Evolutionary conservation across 1,140 invertebrate species (phyloP).

Genomic region (Sycophila sp.): DNA sequence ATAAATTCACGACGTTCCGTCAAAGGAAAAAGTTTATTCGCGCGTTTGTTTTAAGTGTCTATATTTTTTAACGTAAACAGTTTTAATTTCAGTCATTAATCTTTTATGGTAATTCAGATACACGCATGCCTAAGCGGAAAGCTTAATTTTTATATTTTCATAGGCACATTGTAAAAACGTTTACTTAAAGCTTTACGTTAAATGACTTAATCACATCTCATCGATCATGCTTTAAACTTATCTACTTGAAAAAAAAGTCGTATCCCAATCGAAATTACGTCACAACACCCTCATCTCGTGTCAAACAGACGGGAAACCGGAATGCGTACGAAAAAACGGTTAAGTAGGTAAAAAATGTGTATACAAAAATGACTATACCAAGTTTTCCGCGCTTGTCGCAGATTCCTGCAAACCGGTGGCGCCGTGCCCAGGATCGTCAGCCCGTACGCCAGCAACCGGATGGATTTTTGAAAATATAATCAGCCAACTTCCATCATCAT

Average conservation of each 20-base stretch:
- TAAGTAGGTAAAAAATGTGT: too few relatives aligned
- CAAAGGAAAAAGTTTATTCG: too few relatives aligned
- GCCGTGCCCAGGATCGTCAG: not conserved
- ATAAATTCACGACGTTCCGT: too few relatives aligned
- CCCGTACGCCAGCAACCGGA: not conserved
- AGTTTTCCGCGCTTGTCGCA: slow-evolving; percentile 3
- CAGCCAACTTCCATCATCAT: not conserved
- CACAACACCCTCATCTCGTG: not conserved
- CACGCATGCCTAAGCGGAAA: too few relatives aligned
- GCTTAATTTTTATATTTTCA: not conserved
- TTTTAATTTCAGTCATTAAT: too few relatives aligned
- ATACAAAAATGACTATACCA: too few relatives aligned
- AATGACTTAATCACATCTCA: not conserved
- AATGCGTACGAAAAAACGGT: not conserved
- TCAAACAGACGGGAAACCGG: not conserved
- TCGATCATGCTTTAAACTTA: too few relatives aligned
- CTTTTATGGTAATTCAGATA: too few relatives aligned
- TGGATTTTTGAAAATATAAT: slow-evolving; percentile 28
- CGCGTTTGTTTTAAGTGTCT: too few relatives aligned
- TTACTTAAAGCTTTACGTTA: too few relatives aligned
- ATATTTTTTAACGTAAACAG: too few relatives aligned
- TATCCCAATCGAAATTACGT: not conserved
- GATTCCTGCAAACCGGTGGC: slow-evolving; percentile 17
- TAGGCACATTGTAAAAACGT: too few relatives aligned
- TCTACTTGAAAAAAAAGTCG: not conserved